phyloP scores from a whole-genome alignment of 2,113 vertebrate genomes.

The Oryctolagus cuniculus region mOryCun1.1 NC_091433.1:159236501-159237000 shows the following conservation, averaged over 20 bases:
- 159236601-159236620: no score
- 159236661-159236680: not conserved
- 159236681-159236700: constrained; percentile 40
- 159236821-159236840: not conserved
- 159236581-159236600: no score
- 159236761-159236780: not conserved
- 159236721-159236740: not conserved
- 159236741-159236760: not conserved
- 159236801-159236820: not conserved
- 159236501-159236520: not conserved
- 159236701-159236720: constrained; percentile 11
- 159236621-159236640: no score
- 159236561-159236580: no score
- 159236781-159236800: constrained; percentile 28
- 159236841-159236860: not conserved
- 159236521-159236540: no score
- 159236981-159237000: constrained; percentile 30
- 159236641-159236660: no score
- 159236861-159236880: not conserved
- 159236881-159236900: not conserved
- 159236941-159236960: constrained; percentile 51
- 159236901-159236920: not conserved
- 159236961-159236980: not conserved
- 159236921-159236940: constrained; percentile 15
- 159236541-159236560: no score